Evolutionary conservation across 2,888 invertebrate genomes (phyloP).

Genomic region (Bombyx huttoni): DNA sequence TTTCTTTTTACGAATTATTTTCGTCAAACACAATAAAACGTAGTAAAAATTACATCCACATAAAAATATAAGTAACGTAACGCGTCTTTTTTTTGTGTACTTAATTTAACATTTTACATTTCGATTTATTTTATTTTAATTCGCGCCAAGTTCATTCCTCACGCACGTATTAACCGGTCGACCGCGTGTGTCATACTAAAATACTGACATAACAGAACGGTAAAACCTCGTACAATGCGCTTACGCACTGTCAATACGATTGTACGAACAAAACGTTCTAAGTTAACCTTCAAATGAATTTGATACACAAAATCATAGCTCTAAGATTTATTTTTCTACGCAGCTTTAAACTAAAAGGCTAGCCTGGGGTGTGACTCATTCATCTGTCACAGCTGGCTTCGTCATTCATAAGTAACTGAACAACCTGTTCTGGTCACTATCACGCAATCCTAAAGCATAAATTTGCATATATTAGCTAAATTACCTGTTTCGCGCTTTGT

Average conservation of each 20-base stretch:
- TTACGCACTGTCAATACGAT: constrained; percentile 46
- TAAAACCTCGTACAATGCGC: constrained; percentile 50
- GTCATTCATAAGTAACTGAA: constrained; percentile 43
- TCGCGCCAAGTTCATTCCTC: constrained; percentile 24
- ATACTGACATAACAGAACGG: constrained; percentile 23
- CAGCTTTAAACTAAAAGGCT: constrained; percentile 7
- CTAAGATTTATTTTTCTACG: not conserved
- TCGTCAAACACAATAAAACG: too few relatives aligned
- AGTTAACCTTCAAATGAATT: not conserved
- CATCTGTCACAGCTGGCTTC: constrained; percentile 43
- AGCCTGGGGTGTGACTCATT: constrained; percentile 51
- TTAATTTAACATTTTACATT: not conserved
- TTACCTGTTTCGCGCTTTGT: too few relatives aligned
- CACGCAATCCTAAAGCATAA: constrained; percentile 20
- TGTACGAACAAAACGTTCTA: constrained; percentile 14
- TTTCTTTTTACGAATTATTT: too few relatives aligned
- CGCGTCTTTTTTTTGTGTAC: too few relatives aligned
- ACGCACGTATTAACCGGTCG: constrained; percentile 19
- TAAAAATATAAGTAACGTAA: too few relatives aligned
- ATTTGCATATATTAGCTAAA: constrained; percentile 11
- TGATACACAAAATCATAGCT: not conserved
- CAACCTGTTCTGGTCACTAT: constrained; percentile 24
- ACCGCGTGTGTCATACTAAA: constrained; percentile 38
- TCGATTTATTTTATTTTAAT: not conserved
- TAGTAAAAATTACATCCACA: too few relatives aligned